These are phyloP conservation scores for Sycophaga agraensis DNA, from an alignment of 1,140 invertebrate genomes.

Conservation along the genomic window DNA sequence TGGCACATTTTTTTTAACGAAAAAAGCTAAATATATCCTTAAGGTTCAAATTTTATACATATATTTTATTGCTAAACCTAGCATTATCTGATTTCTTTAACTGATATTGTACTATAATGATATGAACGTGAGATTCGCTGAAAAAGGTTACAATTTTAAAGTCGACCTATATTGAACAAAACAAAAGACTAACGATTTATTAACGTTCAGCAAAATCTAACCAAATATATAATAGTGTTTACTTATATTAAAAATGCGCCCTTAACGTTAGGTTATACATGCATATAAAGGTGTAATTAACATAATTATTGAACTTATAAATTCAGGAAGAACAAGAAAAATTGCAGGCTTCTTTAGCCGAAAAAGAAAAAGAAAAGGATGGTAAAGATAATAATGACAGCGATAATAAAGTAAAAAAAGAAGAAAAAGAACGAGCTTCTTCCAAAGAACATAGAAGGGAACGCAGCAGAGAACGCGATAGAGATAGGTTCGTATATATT, in stretches of 20 bases:
- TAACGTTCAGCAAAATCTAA: slow-evolving; percentile 29
- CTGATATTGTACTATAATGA: too few species aligned
- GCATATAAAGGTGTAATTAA: too few species aligned
- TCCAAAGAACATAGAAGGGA: slow-evolving; percentile 53
- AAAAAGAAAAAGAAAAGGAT: slow-evolving; percentile 56
- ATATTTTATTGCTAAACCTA: too few species aligned
- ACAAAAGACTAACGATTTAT: slow-evolving; percentile 29
- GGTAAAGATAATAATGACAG: slow-evolving; percentile 55
- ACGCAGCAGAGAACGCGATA: slow-evolving; percentile 54
- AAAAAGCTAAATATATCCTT: too few species aligned
- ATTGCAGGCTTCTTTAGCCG: slow-evolving; percentile 63
- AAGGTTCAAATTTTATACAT: too few species aligned
- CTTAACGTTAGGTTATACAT: too few species aligned
- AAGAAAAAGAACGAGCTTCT: slow-evolving; percentile 50
- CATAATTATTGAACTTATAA: background rate
- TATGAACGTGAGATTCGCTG: too few species aligned
- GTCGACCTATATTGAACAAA: background rate
- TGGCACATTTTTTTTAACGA: too few species aligned
- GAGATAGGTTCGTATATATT: slow-evolving; percentile 49
- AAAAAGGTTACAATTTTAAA: too few species aligned
- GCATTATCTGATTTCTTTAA: too few species aligned
- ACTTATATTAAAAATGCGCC: too few species aligned
- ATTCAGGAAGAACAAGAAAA: slow-evolving; percentile 73
- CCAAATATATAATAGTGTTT: too few species aligned
- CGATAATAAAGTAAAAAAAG: slow-evolving; percentile 54